These are phyloP conservation scores for Phrynocephalus forsythii DNA, from an alignment of 2,797 vertebrate species.

Conservation along the genomic window DNA sequence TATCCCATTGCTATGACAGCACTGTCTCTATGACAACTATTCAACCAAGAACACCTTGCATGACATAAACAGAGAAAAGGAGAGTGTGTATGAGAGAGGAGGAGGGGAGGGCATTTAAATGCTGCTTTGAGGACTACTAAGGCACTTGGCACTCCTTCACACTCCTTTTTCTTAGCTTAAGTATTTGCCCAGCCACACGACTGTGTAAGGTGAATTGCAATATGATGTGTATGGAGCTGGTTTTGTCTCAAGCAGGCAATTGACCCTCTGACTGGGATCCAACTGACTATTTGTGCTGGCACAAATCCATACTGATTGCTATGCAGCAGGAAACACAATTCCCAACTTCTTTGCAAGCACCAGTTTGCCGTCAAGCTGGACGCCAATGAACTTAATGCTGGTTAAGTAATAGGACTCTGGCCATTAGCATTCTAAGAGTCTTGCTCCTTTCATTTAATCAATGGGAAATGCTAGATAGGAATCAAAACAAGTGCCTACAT, in stretches of 20 bases:
- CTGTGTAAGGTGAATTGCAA: background rate
- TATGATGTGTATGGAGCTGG: background rate
- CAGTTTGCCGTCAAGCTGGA: no score
- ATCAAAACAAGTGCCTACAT: background rate
- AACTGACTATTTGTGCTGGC: no score
- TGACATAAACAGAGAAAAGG: background rate
- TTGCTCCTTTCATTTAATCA: no score
- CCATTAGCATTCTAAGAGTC: no score
- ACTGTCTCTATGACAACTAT: background rate
- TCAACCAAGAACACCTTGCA: background rate
- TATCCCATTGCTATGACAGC: conserved; percentile 10
- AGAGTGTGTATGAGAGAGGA: conserved; percentile 15
- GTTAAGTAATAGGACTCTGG: no score
- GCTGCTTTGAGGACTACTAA: background rate
- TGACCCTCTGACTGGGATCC: no score
- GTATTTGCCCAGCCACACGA: background rate
- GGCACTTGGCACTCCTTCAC: background rate
- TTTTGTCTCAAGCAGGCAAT: background rate
- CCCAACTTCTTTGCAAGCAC: no score
- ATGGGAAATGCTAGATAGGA: no score
- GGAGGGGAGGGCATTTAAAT: background rate
- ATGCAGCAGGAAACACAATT: no score
- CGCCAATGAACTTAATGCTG: no score
- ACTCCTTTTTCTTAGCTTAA: background rate
- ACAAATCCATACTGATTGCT: no score